Conservation (phyloP, 2,797 vertebrate species). For the Sebastes hopkinsi region DNA sequence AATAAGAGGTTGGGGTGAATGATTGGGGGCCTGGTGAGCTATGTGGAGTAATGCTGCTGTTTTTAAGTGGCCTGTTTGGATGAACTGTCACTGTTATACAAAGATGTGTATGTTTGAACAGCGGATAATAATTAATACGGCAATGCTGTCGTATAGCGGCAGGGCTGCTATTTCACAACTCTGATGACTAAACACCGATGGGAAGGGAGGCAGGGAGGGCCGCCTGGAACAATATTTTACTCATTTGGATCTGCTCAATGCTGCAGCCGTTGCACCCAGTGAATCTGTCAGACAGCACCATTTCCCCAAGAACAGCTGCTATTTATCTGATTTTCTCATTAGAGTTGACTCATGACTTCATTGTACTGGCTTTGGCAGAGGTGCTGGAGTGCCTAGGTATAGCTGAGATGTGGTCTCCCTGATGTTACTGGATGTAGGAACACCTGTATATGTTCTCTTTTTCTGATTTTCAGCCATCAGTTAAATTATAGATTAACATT, state of each 20-base stretch:
- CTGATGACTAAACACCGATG: slow-evolving; percentile 89
- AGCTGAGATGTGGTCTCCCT: slow-evolving; percentile 39
- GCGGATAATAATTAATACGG: slow-evolving; percentile 93
- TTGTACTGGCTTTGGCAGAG: slow-evolving; percentile 81
- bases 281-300: slow-evolving; percentile 83
- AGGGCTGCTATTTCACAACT: slow-evolving; percentile 87
- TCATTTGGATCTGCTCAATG: slow-evolving; percentile 83
- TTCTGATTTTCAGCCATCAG: not conserved
- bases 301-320: slow-evolving; percentile 81
- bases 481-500: slow-evolving; percentile 3
- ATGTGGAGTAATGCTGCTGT: slow-evolving; percentile 87
- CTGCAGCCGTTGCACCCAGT: slow-evolving; percentile 83
- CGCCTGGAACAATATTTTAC: slow-evolving; percentile 91
- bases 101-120: slow-evolving; percentile 92
- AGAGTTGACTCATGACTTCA: slow-evolving; percentile 85
- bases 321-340: slow-evolving; percentile 90
- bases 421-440: slow-evolving; percentile 41
- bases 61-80: slow-evolving; percentile 93
- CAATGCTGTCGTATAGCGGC: slow-evolving; percentile 84
- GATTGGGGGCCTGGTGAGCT: slow-evolving; percentile 79
- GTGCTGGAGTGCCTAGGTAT: slow-evolving; percentile 54
- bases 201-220: slow-evolving; percentile 69
- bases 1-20: slow-evolving; percentile 71
- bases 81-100: slow-evolving; percentile 93
- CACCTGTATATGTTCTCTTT: slow-evolving; percentile 23